These are phyloP conservation scores for Mamestra brassicae DNA, from an alignment of 2,888 invertebrate genomes.

Conservation along the genomic window DNA sequence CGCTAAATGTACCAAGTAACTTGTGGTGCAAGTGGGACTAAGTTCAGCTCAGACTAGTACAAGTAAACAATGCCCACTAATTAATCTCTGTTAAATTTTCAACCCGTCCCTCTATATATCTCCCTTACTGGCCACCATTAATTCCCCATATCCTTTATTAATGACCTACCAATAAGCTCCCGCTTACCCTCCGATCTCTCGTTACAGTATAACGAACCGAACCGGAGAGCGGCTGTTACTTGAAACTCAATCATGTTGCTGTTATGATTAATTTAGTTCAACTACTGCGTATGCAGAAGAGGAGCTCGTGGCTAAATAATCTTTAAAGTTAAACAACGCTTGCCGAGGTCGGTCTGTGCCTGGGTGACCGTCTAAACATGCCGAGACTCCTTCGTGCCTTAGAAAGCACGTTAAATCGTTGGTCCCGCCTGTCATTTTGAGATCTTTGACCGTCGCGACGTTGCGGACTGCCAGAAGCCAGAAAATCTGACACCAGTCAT, in stretches of 20 bases:
- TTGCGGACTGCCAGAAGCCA: neutral
- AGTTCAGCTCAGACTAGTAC: neutral
- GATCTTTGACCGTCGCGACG: too few relatives aligned
- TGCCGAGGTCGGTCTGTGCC: neutral
- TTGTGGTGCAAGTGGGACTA: too few relatives aligned
- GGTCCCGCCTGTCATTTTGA: too few relatives aligned
- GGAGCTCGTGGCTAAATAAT: neutral
- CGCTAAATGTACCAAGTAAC: too few relatives aligned
- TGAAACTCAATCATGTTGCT: slow-evolving; percentile 35
- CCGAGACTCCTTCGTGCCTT: neutral
- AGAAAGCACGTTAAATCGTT: neutral
- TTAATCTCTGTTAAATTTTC: slow-evolving; percentile 9
- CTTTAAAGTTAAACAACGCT: neutral
- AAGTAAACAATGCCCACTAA: neutral
- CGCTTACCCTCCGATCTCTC: slow-evolving; percentile 48
- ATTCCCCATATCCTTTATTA: slow-evolving; percentile 44
- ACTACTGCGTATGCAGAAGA: neutral
- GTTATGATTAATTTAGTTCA: slow-evolving; percentile 23
- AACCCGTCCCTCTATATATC: slow-evolving; percentile 1
- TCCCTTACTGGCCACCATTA: slow-evolving; percentile 19
- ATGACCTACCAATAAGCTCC: slow-evolving; percentile 41
- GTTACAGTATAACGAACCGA: slow-evolving; percentile 69
- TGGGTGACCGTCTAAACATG: too few relatives aligned
- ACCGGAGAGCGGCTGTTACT: slow-evolving; percentile 37
- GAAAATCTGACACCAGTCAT: neutral